A percentile compares a stretch with the other conserved stretches of the same genome.
phyloP scores from a whole-genome alignment of 2,797 vertebrate genomes.

The Nyctibius grandis region DNA sequence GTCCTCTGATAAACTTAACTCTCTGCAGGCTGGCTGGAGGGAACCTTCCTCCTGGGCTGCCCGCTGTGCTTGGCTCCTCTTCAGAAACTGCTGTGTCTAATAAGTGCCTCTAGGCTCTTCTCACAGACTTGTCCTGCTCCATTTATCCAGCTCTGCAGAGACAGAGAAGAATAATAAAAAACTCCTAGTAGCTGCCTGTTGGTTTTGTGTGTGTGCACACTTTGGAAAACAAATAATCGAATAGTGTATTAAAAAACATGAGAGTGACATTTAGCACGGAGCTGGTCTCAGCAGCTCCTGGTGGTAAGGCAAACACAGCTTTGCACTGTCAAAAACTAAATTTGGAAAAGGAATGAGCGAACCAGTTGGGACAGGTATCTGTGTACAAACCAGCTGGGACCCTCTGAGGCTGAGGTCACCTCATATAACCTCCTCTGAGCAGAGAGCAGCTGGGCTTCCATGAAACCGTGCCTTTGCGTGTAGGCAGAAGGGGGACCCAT shows the following conservation, averaged over 20 bases:
- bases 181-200: not conserved
- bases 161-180: not conserved
- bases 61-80: not conserved
- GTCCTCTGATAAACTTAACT: not conserved
- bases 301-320: not conserved
- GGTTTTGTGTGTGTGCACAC: not conserved
- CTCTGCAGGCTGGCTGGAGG: not conserved
- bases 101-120: not conserved
- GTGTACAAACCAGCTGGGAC: not conserved
- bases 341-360: not conserved
- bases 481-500: fast-evolving
- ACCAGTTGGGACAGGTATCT: not conserved
- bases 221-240: not conserved
- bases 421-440: not conserved
- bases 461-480: not conserved
- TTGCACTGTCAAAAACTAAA: not conserved
- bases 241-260: not conserved
- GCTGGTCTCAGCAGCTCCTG: not conserved
- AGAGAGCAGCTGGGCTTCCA: not conserved
- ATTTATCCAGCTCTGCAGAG: not conserved
- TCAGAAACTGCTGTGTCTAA: not conserved
- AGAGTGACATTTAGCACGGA: not conserved
- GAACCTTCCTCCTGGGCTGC: not conserved
- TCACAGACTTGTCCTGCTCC: not conserved
- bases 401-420: not conserved